Evolutionary conservation across 2,797 vertebrate species (phyloP).

Genomic region (Bovichtus diacanthus): DNA sequence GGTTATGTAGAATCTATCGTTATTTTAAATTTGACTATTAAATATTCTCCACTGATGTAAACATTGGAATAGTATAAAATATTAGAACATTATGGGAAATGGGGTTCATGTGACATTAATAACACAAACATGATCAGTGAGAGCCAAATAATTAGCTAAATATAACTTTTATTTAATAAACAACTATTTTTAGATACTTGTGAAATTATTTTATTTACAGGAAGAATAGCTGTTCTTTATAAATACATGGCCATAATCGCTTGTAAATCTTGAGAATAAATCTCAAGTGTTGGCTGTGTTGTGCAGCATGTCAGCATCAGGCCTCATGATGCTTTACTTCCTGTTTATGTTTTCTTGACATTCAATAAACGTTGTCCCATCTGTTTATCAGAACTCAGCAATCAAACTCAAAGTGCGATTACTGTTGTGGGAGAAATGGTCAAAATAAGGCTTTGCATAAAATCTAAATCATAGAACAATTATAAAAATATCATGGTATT

Average conservation of each 20-base stretch:
- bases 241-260: not conserved
- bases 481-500: not conserved
- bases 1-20: not conserved
- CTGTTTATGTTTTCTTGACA: not conserved
- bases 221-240: not conserved
- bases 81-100: no score
- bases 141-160: not conserved
- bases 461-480: not conserved
- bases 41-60: no score
- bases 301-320: not conserved
- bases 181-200: not conserved
- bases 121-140: not conserved
- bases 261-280: not conserved
- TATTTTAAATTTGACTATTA: not conserved
- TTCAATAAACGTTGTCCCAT: not conserved
- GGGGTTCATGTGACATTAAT: not conserved
- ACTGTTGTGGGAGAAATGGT: not conserved
- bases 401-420: not conserved
- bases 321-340: constrained; percentile 1
- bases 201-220: not conserved
- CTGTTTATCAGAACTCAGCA: not conserved
- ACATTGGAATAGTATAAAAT: no score
- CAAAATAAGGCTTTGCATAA: not conserved
- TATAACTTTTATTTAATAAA: not conserved
- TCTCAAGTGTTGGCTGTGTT: not conserved